Evolutionary conservation across 2,797 vertebrate species (phyloP).

Genomic region (Chrosomus eos): DNA sequence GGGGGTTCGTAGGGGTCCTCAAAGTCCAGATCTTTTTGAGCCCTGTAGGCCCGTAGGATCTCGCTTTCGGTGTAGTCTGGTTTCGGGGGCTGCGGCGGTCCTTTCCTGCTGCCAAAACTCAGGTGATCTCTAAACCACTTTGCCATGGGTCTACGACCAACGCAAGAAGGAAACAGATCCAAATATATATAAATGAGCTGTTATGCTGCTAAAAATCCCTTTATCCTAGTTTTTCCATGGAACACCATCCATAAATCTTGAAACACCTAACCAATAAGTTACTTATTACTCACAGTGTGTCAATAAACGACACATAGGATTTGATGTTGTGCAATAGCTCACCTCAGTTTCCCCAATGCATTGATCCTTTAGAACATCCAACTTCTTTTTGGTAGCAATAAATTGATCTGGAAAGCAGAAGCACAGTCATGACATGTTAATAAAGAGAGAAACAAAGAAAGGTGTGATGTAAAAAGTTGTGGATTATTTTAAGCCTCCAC

Average conservation of each 20-base stretch:
- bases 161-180: neutral
- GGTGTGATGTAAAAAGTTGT: neutral
- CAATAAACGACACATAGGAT: slow-evolving; percentile 16
- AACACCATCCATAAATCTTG: slow-evolving; percentile 19
- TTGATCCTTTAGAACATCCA: slow-evolving; percentile 42
- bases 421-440: neutral
- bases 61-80: slow-evolving; percentile 93
- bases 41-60: slow-evolving; percentile 87
- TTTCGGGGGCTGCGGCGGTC: slow-evolving; percentile 86
- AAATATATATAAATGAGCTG: neutral
- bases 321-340: slow-evolving; percentile 8
- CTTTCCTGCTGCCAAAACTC: slow-evolving; percentile 87
- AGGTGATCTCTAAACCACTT: slow-evolving; percentile 93
- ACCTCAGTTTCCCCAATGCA: slow-evolving; percentile 49
- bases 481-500: neutral
- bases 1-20: slow-evolving; percentile 88
- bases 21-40: slow-evolving; percentile 89
- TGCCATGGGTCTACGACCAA: slow-evolving; percentile 85
- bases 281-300: slow-evolving; percentile 39
- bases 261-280: slow-evolving; percentile 13
- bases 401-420: slow-evolving; percentile 27
- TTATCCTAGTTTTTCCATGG: slow-evolving; percentile 3
- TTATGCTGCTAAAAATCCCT: neutral
- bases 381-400: neutral
- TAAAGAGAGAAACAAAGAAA: neutral